Evolutionary conservation across 2,113 vertebrate genomes (phyloP), one percentile per base, ranked within the genome.

Genomic region (Taxidea taxus): DNA sequence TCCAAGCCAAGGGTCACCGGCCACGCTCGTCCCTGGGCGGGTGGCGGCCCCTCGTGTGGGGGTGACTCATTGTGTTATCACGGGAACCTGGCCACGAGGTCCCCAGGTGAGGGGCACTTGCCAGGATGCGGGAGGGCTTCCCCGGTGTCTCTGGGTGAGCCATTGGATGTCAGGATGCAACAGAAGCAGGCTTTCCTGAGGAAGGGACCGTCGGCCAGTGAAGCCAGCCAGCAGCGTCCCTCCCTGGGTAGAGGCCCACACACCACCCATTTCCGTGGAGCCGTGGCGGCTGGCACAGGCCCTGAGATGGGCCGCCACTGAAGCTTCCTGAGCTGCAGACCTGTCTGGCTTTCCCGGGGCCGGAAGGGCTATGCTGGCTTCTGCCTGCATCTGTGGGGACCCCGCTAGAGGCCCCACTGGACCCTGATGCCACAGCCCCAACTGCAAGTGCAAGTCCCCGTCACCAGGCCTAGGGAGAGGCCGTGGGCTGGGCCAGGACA

Each of bases 371-470:
- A 25, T 39, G 85, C 27, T 4, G 74, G 74, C 7, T 75, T 9
- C 42, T 54, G 25, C 34, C 77, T 13, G 21, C 12, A 2, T 34
- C 49, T 0, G 9, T 3, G 20, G 20, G 68, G 68, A 39, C n/a
- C 16, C n/a, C 7, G 12, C 39, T 34, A 29, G 9, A 20, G 16
- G 49, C 16, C 66, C n/a, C 10, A 2, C 64, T 0, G 2, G 66
- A 74, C 11, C 49, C 7, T 0, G 18, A 23, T 7, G 12, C 27
- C 0, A 4, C 25, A 4, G 25, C 29, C 20, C 49, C 4, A 3
- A 37, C 62, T 0, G 0, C n/a, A 37, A 70, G 7, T 44, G 5
- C 11, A 4, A 25, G 6, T 31, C 25, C 47, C 49, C 0, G 6
- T 72, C 49, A 8, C 84, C 27, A 39, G n/a, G 66, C 85, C 85